These are phyloP conservation scores for Ophion ellenae DNA, from an alignment of 2,888 invertebrate species.

Conservation along the genomic window DNA sequence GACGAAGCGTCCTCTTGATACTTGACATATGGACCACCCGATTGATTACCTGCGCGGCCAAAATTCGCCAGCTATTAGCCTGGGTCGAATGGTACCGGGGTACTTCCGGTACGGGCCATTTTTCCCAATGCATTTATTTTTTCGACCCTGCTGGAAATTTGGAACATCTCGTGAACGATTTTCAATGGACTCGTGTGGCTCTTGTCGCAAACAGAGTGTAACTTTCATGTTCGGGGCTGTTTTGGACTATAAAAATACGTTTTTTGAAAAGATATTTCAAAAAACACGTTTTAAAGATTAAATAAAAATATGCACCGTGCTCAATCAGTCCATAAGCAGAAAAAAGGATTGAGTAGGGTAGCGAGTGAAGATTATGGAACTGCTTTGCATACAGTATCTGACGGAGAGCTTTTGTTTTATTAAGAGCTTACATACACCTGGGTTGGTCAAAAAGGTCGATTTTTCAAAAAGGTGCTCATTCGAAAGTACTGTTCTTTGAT, in stretches of 20 bases:
- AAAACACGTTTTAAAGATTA: too few species aligned
- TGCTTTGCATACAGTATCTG: not conserved
- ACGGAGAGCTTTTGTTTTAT: not conserved
- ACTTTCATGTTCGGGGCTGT: not conserved
- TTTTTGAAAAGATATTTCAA: too few species aligned
- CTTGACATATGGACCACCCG: not conserved
- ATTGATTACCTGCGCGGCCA: not conserved
- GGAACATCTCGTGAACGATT: not conserved
- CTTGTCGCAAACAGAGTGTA: not conserved
- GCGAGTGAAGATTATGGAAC: too few species aligned
- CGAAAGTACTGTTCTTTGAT: too few species aligned
- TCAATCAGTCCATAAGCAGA: too few species aligned
- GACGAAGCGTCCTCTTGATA: not conserved
- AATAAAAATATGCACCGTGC: too few species aligned
- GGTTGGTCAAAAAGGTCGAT: too few species aligned
- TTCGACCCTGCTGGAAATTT: not conserved
- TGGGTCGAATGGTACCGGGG: not conserved
- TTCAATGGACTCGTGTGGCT: not conserved
- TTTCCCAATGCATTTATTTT: not conserved
- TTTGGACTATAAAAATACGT: not conserved
- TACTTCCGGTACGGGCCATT: not conserved
- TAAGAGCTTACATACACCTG: too few species aligned
- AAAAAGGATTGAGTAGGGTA: too few species aligned
- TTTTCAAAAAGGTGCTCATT: too few species aligned
- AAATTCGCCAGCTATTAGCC: not conserved